A percentile compares a stretch with the other conserved stretches of the same genome.
These are phyloP conservation scores for Cirrhinus mrigala DNA, from an alignment of 2,797 vertebrate genomes.

Conservation along the genomic window DNA sequence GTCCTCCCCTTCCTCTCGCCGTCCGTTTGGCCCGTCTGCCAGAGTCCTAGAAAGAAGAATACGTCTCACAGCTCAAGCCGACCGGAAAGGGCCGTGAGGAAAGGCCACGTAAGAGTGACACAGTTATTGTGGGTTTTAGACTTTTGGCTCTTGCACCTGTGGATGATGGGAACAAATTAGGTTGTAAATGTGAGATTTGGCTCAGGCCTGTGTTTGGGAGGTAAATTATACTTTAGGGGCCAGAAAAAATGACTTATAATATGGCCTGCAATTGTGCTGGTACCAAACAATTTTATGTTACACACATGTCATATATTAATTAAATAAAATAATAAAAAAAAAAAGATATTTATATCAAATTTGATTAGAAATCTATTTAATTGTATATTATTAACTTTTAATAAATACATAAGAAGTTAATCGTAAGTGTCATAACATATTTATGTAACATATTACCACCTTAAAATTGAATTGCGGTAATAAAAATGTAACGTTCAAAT, in stretches of 20 bases:
- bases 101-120: slow-evolving; percentile 38
- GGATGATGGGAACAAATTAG: slow-evolving; percentile 32
- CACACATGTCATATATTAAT: neutral
- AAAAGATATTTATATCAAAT: no score
- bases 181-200: slow-evolving; percentile 47
- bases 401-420: no score
- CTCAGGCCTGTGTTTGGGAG: neutral
- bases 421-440: no score
- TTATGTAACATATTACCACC: no score
- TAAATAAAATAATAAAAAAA: no score
- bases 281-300: neutral
- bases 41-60: slow-evolving; percentile 49
- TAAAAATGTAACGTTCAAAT: no score
- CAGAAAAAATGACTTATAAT: neutral
- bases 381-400: no score
- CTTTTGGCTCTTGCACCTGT: slow-evolving; percentile 44
- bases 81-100: slow-evolving; percentile 25
- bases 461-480: no score
- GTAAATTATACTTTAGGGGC: slow-evolving; percentile 15
- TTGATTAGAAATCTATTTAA: no score
- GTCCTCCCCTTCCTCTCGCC: slow-evolving; percentile 44
- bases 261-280: neutral
- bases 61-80: slow-evolving; percentile 44
- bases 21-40: slow-evolving; percentile 53
- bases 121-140: slow-evolving; percentile 41